Base-by-base conservation (phyloP, 2,797 vertebrate genomes). In the Pyrocephalus nanus region DNA sequence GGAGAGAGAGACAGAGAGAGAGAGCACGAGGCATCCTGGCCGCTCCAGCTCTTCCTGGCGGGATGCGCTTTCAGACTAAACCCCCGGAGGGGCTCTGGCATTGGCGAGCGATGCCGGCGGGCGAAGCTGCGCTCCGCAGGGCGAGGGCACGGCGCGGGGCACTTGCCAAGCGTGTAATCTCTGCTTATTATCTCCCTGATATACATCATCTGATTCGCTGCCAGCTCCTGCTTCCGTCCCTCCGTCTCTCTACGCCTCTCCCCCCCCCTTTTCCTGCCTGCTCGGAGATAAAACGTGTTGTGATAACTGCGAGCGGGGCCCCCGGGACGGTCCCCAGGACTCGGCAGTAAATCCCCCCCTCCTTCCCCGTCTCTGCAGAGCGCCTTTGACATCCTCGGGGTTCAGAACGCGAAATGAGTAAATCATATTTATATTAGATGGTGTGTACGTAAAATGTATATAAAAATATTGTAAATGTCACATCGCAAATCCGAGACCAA, bases 211-310 rank as follows among this genome's bases (percentile, higher is more conserved):
- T 93, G 95, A 88, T 57, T 69, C 55, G 2, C 48, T 88, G 94
- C 94, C 94, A 96, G 95, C 61, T 5, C 74, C 16, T 4, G 6
- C 95, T 96, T 97, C 96, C 90, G 53, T 53, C 93, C 54, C 93
- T 77, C n/a, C 0, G 6, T 43, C 62, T 75, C 7, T 12, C 87
- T 84, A 3, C 19, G 21, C 75, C 43, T 87, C 86, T 87, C 40
- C 36, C 19, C 17, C 75, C 54, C 89, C 86, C 89, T 36, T n/a
- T 94, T 93, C 93, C 96, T 91, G 94, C 91, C 5, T 30, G 71
- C 2, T 42, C 67, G 30, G 55, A 93, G 93, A 96, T 94, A 90
- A 96, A 92, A 88, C 73, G 80, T 82, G 96, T 80, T 97, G 85
- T 90, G 90, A 21, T 14, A 92, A 57, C 94, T 88, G 90, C 48